Evolutionary conservation across 2,888 invertebrate genomes (phyloP).

Genomic region (Acronicta psi): DNA sequence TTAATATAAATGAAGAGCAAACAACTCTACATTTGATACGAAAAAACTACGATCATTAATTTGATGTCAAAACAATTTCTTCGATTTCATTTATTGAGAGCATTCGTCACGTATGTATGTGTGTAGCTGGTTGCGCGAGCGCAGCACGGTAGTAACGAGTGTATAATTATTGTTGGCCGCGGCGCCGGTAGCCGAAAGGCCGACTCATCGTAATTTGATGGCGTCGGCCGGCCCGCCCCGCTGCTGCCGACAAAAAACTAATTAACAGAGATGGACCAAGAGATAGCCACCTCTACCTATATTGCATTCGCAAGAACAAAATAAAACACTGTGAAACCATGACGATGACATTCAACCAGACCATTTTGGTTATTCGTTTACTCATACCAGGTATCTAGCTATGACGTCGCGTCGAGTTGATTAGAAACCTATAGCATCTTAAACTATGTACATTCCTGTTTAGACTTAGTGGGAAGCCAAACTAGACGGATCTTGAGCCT

Average conservation of each 20-base stretch:
- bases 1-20: slow-evolving; percentile 21
- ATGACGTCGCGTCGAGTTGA: slow-evolving; percentile 35
- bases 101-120: slow-evolving; percentile 69
- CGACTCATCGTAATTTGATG: slow-evolving; percentile 89
- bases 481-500: slow-evolving; percentile 42
- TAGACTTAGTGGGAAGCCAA: slow-evolving; percentile 45
- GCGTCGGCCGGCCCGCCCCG: slow-evolving; percentile 85
- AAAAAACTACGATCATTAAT: slow-evolving; percentile 60
- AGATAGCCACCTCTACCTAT: slow-evolving; percentile 67
- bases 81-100: slow-evolving; percentile 70
- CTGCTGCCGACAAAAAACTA: slow-evolving; percentile 86
- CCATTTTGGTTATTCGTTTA: slow-evolving; percentile 62
- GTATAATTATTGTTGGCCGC: slow-evolving; percentile 85
- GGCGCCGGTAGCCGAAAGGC: slow-evolving; percentile 87
- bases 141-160: slow-evolving; percentile 88
- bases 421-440: slow-evolving; percentile 39
- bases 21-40: slow-evolving; percentile 46
- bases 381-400: slow-evolving; percentile 10
- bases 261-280: slow-evolving; percentile 84
- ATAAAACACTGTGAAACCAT: slow-evolving; percentile 66
- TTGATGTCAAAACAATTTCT: slow-evolving; percentile 76
- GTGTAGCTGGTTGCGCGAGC: slow-evolving; percentile 62
- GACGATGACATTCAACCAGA: slow-evolving; percentile 67
- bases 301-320: slow-evolving; percentile 78
- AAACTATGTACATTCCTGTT: slow-evolving; percentile 45